Conservation (phyloP, 2,797 vertebrate species). For the Bufotes viridis region DNA sequence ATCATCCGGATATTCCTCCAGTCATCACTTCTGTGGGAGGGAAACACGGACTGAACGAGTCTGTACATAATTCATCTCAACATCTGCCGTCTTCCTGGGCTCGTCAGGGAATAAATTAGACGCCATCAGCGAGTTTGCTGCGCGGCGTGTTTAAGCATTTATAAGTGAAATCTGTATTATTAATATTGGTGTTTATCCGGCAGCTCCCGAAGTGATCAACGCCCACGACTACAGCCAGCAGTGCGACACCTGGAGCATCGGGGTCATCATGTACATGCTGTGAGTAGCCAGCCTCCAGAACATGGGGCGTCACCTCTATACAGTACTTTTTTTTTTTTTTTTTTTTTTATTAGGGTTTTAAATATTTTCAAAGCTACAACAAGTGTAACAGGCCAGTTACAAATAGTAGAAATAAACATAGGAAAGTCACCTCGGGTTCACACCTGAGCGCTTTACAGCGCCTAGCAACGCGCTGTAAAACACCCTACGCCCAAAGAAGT, state of each 20-base stretch:
- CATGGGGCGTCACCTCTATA: not conserved
- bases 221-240: constrained; percentile 85
- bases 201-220: constrained; percentile 89
- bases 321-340: too few relatives aligned
- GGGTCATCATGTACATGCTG: constrained; percentile 92
- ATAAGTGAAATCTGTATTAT: constrained; percentile 76
- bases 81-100: constrained; percentile 75
- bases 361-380: too few relatives aligned
- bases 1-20: constrained; percentile 41
- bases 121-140: constrained; percentile 73
- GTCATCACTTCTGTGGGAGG: constrained; percentile 61
- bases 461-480: too few relatives aligned
- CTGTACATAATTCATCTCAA: constrained; percentile 79
- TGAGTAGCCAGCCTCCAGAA: constrained; percentile 73
- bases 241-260: constrained; percentile 91
- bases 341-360: too few relatives aligned
- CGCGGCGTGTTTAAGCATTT: constrained; percentile 76
- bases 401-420: too few relatives aligned
- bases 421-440: too few relatives aligned
- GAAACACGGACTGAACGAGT: constrained; percentile 72
- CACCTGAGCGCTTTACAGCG: too few relatives aligned
- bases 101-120: constrained; percentile 74
- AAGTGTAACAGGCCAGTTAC: too few relatives aligned
- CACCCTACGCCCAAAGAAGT: too few relatives aligned
- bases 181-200: constrained; percentile 77